Evolutionary conservation across 2,113 vertebrate species (phyloP).

Genomic region (Macrotis lagotis): DNA sequence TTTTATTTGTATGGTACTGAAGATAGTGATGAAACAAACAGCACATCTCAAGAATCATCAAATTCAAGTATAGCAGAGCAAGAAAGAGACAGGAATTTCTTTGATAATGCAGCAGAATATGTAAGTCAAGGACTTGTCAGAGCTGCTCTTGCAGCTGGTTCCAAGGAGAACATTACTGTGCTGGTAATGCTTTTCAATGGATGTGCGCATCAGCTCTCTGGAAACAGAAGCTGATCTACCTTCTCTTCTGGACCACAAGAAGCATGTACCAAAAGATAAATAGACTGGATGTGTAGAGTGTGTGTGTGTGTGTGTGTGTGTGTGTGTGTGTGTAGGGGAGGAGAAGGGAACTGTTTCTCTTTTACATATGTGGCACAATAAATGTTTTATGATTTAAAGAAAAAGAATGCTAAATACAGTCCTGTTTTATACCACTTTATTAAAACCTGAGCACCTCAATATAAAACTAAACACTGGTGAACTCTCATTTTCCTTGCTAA

Average conservation of each 20-base stretch:
- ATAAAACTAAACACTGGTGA: slow-evolving; percentile 88
- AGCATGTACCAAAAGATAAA: slow-evolving; percentile 10
- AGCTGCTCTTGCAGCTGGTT: slow-evolving; percentile 79
- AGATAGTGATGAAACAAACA: neutral
- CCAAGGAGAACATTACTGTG: slow-evolving; percentile 81
- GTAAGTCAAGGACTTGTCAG: slow-evolving; percentile 73
- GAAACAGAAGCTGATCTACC: neutral
- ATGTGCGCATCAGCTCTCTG: slow-evolving; percentile 44
- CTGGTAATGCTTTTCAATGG: slow-evolving; percentile 79
- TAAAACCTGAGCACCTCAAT: slow-evolving; percentile 90
- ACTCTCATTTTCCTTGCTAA: slow-evolving; percentile 85
- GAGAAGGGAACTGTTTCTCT: neutral
- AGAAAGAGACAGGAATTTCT: slow-evolving; percentile 16
- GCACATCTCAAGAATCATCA: neutral
- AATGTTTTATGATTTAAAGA: slow-evolving; percentile 24
- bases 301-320: neutral
- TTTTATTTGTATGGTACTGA: neutral
- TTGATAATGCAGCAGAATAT: slow-evolving; percentile 61
- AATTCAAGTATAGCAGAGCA: slow-evolving; percentile 16
- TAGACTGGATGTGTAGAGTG: too few relatives aligned
- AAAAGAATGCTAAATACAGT: slow-evolving; percentile 50
- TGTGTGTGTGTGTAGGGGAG: neutral
- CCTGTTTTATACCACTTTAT: slow-evolving; percentile 86
- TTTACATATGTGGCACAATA: neutral
- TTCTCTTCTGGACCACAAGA: slow-evolving; percentile 28